Conservation (phyloP, 2,888 invertebrate genomes). For the Endomychus coccineus region DNA sequence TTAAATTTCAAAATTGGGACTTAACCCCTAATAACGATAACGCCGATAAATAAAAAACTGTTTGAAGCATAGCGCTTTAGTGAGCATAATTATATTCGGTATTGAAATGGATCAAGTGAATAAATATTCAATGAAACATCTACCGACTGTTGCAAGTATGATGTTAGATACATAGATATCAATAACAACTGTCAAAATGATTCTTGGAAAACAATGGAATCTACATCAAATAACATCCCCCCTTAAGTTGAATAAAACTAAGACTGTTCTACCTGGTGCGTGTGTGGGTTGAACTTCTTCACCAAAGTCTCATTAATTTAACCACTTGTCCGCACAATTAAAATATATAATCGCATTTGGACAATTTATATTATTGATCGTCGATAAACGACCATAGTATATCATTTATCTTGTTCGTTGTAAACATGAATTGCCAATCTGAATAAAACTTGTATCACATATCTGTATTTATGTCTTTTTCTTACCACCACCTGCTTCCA, state of each 20-base stretch:
- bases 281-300: constrained; percentile 36
- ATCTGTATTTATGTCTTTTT: too few relatives aligned
- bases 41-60: too few relatives aligned
- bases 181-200: constrained; percentile 22
- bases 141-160: constrained; percentile 10
- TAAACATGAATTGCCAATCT: constrained; percentile 30
- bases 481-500: too few relatives aligned
- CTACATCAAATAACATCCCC: constrained; percentile 20
- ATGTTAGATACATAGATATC: constrained; percentile 19
- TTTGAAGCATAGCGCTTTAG: too few relatives aligned
- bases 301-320: constrained; percentile 40
- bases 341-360: constrained; percentile 45
- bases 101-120: constrained; percentile 9
- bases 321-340: constrained; percentile 45
- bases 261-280: constrained; percentile 33
- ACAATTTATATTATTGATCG: constrained; percentile 46
- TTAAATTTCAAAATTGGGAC: too few relatives aligned
- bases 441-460: too few relatives aligned
- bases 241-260: constrained; percentile 22
- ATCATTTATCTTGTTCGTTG: constrained; percentile 39
- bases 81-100: too few relatives aligned
- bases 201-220: constrained; percentile 20
- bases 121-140: constrained; percentile 11
- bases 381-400: constrained; percentile 37
- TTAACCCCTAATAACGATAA: too few relatives aligned